A percentile compares a stretch with the other conserved stretches of the same genome.
These are phyloP conservation scores for Orcinus orca DNA, from an alignment of 2,113 vertebrate species.

Conservation along the genomic window DNA sequence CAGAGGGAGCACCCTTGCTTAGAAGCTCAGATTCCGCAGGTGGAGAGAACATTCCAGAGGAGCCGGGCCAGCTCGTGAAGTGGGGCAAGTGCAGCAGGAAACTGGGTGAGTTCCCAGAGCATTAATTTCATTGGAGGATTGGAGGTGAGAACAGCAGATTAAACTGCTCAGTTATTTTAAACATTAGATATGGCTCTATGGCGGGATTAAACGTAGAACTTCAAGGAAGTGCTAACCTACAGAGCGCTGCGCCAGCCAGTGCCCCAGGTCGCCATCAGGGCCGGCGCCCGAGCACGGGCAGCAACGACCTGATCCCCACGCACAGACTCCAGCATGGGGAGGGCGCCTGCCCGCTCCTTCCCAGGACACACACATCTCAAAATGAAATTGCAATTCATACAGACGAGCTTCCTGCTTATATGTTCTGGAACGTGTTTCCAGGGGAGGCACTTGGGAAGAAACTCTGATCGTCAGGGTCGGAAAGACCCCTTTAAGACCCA, in stretches of 20 bases:
- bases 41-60: neutral
- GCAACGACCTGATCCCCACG: neutral
- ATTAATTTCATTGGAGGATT: neutral
- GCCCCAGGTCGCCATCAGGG: fast-evolving
- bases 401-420: fast-evolving
- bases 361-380: neutral
- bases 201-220: neutral
- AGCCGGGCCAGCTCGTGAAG: neutral
- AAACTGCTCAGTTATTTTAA: neutral
- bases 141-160: neutral
- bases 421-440: no score
- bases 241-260: neutral
- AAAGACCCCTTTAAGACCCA: neutral
- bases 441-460: neutral
- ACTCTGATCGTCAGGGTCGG: fast-evolving
- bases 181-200: neutral
- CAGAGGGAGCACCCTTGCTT: neutral
- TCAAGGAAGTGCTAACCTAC: neutral
- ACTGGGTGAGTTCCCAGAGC: neutral
- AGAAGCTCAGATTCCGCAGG: neutral
- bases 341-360: neutral
- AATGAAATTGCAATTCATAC: fast-evolving
- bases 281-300: fast-evolving
- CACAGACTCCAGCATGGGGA: no score
- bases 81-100: neutral